phyloP scores from a whole-genome alignment of 2,797 vertebrate genomes.

The Molossus molossus region DNA sequence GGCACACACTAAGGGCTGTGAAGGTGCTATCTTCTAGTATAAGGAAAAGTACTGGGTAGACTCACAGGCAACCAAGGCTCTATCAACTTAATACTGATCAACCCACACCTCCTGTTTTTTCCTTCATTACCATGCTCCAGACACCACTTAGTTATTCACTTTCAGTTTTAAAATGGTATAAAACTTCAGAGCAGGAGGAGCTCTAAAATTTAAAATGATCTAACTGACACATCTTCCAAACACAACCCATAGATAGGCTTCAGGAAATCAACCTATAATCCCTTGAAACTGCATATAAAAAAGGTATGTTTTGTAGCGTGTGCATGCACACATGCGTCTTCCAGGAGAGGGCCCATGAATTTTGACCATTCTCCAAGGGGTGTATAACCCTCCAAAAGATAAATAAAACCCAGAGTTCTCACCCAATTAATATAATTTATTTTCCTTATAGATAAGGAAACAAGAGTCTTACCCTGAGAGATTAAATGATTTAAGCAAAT shows the following conservation, averaged over 20 bases:
- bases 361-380: neutral
- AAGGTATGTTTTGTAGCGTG: too few species aligned
- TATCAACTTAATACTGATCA: neutral
- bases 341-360: neutral
- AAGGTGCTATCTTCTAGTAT: neutral
- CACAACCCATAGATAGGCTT: neutral
- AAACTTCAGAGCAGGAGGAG: slow-evolving; percentile 18
- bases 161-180: slow-evolving; percentile 58
- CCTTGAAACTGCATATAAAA: neutral
- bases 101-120: neutral
- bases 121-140: neutral
- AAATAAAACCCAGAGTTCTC: neutral
- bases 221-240: slow-evolving; percentile 13
- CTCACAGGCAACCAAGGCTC: neutral
- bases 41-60: neutral
- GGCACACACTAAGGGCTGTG: neutral
- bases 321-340: neutral
- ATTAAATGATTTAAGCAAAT: slow-evolving; percentile 41
- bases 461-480: neutral
- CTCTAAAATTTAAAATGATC: slow-evolving; percentile 36
- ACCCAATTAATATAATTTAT: neutral
- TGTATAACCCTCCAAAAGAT: neutral
- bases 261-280: neutral
- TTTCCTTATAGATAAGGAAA: slow-evolving; percentile 44
- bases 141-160: neutral